Conservation (phyloP, 2,797 vertebrate species). For the Loris lydekkerianus region DNA sequence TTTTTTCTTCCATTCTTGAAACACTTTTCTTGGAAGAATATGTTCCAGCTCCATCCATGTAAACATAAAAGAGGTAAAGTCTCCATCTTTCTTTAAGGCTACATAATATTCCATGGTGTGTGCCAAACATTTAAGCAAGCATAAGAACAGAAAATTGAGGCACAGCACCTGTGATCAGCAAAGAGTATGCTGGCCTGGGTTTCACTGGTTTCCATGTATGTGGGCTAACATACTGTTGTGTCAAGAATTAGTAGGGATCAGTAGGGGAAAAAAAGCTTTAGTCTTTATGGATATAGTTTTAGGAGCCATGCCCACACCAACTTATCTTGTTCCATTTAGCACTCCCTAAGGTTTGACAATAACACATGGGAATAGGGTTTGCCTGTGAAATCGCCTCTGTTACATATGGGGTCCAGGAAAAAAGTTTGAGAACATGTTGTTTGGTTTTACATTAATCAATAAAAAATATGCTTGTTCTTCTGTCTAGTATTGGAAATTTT, state of each 20-base stretch:
- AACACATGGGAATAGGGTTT: accelerated
- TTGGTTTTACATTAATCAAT: not conserved
- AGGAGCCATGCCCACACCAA: not conserved
- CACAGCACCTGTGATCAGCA: not conserved
- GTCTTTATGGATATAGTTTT: not conserved
- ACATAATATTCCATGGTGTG: no score
- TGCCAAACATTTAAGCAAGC: not conserved
- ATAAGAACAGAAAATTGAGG: not conserved
- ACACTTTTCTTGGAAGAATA: no score
- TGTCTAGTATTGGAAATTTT: not conserved
- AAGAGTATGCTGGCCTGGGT: not conserved
- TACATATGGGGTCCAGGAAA: not conserved
- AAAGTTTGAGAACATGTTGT: not conserved
- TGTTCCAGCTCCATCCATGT: no score
- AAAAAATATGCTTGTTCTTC: not conserved
- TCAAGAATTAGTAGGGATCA: not conserved
- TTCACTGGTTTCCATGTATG: not conserved
- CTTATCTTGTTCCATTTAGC: not conserved
- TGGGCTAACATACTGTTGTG: not conserved
- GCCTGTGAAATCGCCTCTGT: not conserved
- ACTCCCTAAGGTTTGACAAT: accelerated
- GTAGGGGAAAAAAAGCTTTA: not conserved
- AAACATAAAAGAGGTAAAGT: no score
- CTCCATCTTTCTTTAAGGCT: no score
- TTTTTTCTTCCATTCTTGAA: no score